Percentiles rank a stretch among this genome's conserved stretches.
Evolutionary conservation across 2,113 vertebrate species (phyloP).

Genomic region (Nestor notabilis): DNA sequence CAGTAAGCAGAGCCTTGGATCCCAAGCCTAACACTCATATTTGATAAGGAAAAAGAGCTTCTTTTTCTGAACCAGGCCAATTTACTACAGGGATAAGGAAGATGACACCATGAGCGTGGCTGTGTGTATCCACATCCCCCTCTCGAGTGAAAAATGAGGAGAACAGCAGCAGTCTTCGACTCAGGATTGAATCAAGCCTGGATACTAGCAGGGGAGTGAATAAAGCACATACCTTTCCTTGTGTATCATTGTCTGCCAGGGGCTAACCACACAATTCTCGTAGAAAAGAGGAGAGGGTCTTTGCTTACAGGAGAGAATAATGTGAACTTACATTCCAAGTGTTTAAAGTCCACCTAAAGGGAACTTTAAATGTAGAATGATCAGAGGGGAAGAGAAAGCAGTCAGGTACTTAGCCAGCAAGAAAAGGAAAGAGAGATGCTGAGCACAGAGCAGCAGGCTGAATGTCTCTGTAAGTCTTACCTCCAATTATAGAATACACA

Average conservation of each 20-base stretch:
- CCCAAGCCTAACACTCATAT: not conserved
- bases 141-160: conserved; percentile 12
- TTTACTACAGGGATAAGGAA: conserved; percentile 54
- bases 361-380: not conserved
- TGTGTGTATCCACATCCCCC: not conserved
- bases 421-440: not conserved
- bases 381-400: not conserved
- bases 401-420: not conserved
- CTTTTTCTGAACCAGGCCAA: conserved; percentile 14
- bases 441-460: not conserved
- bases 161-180: not conserved
- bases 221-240: not conserved
- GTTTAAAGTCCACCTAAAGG: not conserved
- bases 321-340: not conserved
- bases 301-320: not conserved
- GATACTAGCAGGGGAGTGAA: not conserved
- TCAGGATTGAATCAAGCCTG: not conserved
- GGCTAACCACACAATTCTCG: not conserved
- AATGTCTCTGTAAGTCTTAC: not conserved
- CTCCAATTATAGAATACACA: not conserved
- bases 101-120: not conserved
- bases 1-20: conserved; percentile 10
- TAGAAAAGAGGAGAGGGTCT: not conserved
- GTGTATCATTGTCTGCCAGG: not conserved
- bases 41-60: conserved; percentile 32